Percentiles rank a stretch among this genome's conserved stretches.
Conservation (phyloP, 2,113 vertebrate genomes). For the Montifringilla adamsi region DNA sequence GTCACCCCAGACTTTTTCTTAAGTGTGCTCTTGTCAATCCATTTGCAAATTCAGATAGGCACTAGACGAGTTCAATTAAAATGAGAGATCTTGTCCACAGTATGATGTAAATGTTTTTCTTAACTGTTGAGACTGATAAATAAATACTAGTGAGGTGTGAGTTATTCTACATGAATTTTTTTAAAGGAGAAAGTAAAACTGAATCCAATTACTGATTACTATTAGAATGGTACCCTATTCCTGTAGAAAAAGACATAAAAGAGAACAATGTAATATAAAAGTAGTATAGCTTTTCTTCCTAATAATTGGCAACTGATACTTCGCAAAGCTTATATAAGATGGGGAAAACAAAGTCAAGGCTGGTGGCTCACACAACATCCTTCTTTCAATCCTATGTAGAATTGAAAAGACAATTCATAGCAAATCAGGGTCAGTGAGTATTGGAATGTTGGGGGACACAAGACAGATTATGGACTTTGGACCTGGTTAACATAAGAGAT, state of each 20-base stretch:
- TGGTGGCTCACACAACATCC: not conserved
- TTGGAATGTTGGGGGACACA: no score
- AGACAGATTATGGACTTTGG: no score
- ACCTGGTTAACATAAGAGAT: no score
- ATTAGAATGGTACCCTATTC: not conserved
- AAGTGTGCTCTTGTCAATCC: not conserved
- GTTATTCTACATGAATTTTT: not conserved
- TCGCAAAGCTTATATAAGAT: not conserved
- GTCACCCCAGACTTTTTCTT: not conserved
- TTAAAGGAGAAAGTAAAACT: not conserved
- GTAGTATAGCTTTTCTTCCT: not conserved
- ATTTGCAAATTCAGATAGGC: not conserved
- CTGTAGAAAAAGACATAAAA: not conserved
- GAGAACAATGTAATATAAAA: not conserved
- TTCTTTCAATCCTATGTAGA: not conserved
- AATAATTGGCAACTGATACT: not conserved
- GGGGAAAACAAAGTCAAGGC: not conserved
- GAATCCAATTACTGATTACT: not conserved
- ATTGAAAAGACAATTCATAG: not conserved
- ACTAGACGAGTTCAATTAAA: not conserved
- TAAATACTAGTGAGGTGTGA: not conserved
- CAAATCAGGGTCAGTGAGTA: not conserved
- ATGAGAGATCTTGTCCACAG: not conserved
- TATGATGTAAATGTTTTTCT: not conserved
- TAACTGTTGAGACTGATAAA: not conserved